Base-by-base conservation (phyloP, 2,113 vertebrate genomes). In the Sinocyclocheilus rhinocerous region DNA sequence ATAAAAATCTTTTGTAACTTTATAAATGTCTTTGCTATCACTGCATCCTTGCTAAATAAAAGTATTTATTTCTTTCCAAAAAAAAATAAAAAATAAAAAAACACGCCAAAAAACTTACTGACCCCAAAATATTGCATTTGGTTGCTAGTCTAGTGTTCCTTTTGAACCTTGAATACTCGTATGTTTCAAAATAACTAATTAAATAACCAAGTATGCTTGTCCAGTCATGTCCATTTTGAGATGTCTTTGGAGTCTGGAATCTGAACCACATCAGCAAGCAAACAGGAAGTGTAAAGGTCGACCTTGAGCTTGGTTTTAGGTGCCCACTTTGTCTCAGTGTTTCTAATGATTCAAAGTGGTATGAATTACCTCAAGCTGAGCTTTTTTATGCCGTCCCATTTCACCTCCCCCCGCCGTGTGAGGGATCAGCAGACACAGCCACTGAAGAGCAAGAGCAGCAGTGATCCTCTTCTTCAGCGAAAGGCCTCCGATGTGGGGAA, bases 291-390 rank as follows among this genome's bases (percentile, higher is more conserved):
- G 73, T 42, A 45, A 81, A 42, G 80, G 26, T 50, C 81, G 79
- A 83, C 83, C 73, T 87, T 89, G 86, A 87, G 79, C 86, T 42
- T 39, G 69, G 63, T 80, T 73, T 50, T 36, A 73, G 48, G 63
- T n/a, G 26, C 50, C 61, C 15, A 73, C 48, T n/a, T 73, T 67
- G 86, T 63, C 70, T 20, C 3, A 24, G 24, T 18, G 11, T 83
- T 83, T 83, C 59, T 89, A 81, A 86, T 59, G 76, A 87, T 81
- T 39, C 16, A 33, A 72, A 78, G 84, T 63, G 63, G 67, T 75
- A 90, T 90, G 81, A 91, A 90, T 88, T 88, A 90, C 88, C 85
- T 87, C 88, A 90, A 79, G 86, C 88, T 29, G 61, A 16, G 72
- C 45, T 85, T 76, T 52, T 61, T 69, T 83, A 65, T 67, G 29